Evolutionary conservation across 2,888 invertebrate species (phyloP).

Genomic region (Parnassius apollo): DNA sequence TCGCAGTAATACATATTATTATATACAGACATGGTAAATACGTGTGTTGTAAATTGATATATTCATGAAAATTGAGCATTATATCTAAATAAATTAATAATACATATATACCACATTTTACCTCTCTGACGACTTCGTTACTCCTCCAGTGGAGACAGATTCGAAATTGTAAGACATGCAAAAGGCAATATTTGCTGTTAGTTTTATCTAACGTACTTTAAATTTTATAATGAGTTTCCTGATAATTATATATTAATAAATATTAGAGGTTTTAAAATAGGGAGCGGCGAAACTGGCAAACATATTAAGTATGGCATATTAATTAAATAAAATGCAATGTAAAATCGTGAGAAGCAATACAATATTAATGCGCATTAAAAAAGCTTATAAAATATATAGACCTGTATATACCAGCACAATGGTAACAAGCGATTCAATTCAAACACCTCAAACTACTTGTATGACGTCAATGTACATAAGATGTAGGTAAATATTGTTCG

Average conservation of each 20-base stretch:
- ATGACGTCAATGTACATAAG: constrained; percentile 10
- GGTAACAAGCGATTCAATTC: background rate
- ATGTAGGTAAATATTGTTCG: constrained; percentile 6
- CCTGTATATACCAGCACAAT: background rate
- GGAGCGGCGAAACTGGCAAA: too few species aligned
- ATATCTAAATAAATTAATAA: constrained; percentile 29
- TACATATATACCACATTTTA: constrained; percentile 45
- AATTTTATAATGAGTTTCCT: too few species aligned
- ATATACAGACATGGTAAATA: background rate
- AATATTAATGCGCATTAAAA: background rate
- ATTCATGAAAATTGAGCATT: constrained; percentile 10
- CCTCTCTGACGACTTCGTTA: constrained; percentile 83
- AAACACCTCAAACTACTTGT: constrained; percentile 7
- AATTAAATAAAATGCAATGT: constrained; percentile 9
- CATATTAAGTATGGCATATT: background rate
- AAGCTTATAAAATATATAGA: background rate
- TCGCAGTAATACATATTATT: background rate
- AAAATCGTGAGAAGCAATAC: constrained; percentile 11
- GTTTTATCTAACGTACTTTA: constrained; percentile 46
- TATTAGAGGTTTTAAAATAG: too few species aligned
- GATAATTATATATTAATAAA: too few species aligned
- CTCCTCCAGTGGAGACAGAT: constrained; percentile 84
- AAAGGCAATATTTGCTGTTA: constrained; percentile 80
- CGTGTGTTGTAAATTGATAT: background rate
- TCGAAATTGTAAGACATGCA: constrained; percentile 88